phyloP scores from a whole-genome alignment of 2,888 invertebrate genomes.

The Zelleria hepariella region DNA sequence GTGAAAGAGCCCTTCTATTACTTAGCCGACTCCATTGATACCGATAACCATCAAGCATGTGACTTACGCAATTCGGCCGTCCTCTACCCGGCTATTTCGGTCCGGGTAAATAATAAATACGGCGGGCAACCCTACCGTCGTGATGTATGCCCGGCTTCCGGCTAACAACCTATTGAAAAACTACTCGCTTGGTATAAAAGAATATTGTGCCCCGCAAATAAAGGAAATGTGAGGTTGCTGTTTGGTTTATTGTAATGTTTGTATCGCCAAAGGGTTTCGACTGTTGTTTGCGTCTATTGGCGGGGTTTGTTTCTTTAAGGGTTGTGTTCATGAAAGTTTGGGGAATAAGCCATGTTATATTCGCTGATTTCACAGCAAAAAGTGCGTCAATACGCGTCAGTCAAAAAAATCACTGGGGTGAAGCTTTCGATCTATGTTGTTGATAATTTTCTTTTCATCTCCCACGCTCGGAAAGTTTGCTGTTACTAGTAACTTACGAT shows the following conservation, averaged over 20 bases:
- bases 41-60: neutral
- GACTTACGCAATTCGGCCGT: neutral
- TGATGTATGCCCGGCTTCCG: neutral
- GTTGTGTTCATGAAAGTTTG: neutral
- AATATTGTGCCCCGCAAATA: neutral
- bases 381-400: too few species aligned
- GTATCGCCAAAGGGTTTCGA: neutral
- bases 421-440: too few species aligned
- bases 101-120: neutral
- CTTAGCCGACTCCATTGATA: neutral
- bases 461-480: too few species aligned
- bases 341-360: too few species aligned
- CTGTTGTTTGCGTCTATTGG: neutral
- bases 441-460: too few species aligned
- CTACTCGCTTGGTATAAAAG: neutral
- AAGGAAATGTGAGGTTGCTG: neutral
- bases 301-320: neutral
- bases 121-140: neutral
- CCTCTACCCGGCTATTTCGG: neutral
- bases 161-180: neutral
- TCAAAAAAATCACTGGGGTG: too few species aligned
- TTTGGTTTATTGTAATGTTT: neutral
- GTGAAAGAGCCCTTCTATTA: too few species aligned
- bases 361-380: too few species aligned
- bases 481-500: too few species aligned